Conservation (phyloP, 2,888 invertebrate genomes). For the Acronicta alni region DNA sequence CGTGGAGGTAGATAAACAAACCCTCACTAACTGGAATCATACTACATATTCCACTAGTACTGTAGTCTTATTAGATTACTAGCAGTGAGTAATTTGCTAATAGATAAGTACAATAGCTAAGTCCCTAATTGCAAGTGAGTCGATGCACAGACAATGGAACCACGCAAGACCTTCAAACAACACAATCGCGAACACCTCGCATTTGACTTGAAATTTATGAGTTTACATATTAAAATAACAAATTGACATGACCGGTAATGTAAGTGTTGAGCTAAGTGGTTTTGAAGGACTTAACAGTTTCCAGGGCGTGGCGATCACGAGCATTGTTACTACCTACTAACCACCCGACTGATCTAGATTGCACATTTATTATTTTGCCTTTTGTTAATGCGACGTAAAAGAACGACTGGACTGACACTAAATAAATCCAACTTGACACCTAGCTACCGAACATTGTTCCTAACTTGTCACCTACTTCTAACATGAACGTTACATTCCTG, state of each 20-base stretch:
- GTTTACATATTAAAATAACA: conserved; percentile 80
- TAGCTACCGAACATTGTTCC: conserved; percentile 55
- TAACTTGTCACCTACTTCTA: conserved; percentile 32
- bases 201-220: conserved; percentile 72
- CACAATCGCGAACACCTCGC: conserved; percentile 69
- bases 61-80: conserved; percentile 65
- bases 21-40: conserved; percentile 13
- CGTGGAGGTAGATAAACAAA: background rate
- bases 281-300: conserved; percentile 76
- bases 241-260: conserved; percentile 78
- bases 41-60: conserved; percentile 46
- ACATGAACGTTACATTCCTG: conserved; percentile 41
- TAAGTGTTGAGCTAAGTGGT: conserved; percentile 75
- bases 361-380: conserved; percentile 71
- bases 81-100: conserved; percentile 45
- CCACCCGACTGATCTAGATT: conserved; percentile 67
- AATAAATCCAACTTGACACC: conserved; percentile 59
- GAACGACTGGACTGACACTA: conserved; percentile 56
- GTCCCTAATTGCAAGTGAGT: conserved; percentile 70
- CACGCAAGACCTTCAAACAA: conserved; percentile 74
- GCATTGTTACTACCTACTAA: conserved; percentile 60
- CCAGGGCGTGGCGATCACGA: conserved; percentile 85
- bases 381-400: conserved; percentile 70
- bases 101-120: conserved; percentile 67
- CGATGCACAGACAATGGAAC: conserved; percentile 72